phyloP scores from a whole-genome alignment of 2,797 vertebrate genomes.

The Lophotriccus pileatus region DNA sequence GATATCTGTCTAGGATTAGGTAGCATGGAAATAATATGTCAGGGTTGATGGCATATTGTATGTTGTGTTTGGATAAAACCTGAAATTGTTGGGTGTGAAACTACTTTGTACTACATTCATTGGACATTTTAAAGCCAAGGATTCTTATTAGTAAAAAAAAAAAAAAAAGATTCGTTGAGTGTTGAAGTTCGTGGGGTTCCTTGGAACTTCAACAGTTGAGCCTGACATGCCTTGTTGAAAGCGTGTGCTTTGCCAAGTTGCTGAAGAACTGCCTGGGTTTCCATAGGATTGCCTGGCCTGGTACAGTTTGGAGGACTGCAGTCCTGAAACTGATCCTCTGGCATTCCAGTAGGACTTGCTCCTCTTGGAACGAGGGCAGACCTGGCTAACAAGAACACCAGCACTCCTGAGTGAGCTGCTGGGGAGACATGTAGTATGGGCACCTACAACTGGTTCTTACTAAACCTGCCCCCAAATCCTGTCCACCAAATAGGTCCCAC shows the following conservation, averaged over 20 bases:
- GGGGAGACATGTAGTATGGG: background rate
- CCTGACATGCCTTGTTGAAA: background rate
- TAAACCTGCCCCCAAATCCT: background rate
- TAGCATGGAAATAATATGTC: background rate
- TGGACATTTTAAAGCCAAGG: background rate
- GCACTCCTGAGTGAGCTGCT: background rate
- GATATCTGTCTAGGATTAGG: background rate
- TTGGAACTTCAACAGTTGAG: too few species aligned
- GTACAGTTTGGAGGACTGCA: background rate
- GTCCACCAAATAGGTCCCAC: background rate
- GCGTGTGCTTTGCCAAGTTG: fast-evolving
- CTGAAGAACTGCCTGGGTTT: background rate
- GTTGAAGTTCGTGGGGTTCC: too few species aligned
- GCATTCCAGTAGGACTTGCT: background rate
- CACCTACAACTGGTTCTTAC: background rate
- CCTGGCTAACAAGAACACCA: fast-evolving
- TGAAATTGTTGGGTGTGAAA: background rate
- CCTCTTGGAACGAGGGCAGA: background rate
- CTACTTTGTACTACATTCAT: background rate
- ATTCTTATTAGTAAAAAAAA: background rate
- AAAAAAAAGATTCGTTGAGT: background rate
- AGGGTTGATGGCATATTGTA: background rate
- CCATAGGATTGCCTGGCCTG: background rate
- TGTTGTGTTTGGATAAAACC: background rate
- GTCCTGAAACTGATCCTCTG: background rate